These are phyloP conservation scores for Dastarcus helophoroides DNA, from an alignment of 2,888 invertebrate genomes.

Conservation along the genomic window DNA sequence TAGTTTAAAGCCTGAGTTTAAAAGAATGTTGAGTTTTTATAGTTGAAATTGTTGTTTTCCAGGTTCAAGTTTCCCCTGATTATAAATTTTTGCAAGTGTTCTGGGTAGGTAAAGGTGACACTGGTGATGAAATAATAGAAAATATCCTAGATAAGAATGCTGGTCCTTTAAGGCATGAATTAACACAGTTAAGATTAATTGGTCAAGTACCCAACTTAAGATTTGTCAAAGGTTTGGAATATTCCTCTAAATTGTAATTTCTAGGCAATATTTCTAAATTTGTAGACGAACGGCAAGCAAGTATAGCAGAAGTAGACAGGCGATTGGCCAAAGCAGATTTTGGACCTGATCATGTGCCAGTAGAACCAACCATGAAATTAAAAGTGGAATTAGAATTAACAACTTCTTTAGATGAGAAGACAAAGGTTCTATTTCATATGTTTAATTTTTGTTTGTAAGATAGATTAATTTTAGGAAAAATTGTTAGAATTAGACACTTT, in stretches of 20 bases:
- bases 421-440: slow-evolving; percentile 32
- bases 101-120: slow-evolving; percentile 52
- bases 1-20: no score
- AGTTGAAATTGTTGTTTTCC: slow-evolving; percentile 11
- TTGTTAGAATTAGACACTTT: slow-evolving; percentile 1
- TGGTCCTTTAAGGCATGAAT: slow-evolving; percentile 54
- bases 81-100: slow-evolving; percentile 57
- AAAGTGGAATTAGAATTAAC: slow-evolving; percentile 36
- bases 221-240: slow-evolving; percentile 53
- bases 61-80: slow-evolving; percentile 56
- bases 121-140: slow-evolving; percentile 43
- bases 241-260: no score
- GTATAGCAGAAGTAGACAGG: slow-evolving; percentile 49
- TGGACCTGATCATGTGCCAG: slow-evolving; percentile 51
- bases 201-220: slow-evolving; percentile 62
- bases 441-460: background rate
- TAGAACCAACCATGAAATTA: slow-evolving; percentile 29
- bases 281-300: no score
- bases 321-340: slow-evolving; percentile 52
- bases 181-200: slow-evolving; percentile 60
- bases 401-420: slow-evolving; percentile 40
- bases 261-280: no score
- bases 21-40: no score
- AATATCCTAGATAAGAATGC: slow-evolving; percentile 44
- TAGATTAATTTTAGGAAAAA: background rate